Conservation (phyloP, 2,888 invertebrate species). For the Torymus texanus region DNA sequence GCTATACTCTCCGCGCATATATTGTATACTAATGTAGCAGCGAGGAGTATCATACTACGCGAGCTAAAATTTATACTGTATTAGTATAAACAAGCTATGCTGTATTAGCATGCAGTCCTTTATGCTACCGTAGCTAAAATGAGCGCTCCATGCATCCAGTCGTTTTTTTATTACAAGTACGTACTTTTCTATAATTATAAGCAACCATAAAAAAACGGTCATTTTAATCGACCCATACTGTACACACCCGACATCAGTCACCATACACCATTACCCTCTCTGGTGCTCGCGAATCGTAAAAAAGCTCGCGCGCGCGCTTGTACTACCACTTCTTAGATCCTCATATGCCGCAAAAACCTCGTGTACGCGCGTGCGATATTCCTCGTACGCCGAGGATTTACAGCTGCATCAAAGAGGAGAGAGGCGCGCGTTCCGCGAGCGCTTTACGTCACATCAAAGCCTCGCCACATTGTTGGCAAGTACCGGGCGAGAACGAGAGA, state of each 20-base stretch:
- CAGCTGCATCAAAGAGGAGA: constrained; percentile 21
- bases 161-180: neutral
- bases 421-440: constrained; percentile 23
- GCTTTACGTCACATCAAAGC: constrained; percentile 73
- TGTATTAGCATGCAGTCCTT: no score
- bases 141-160: no score
- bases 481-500: constrained; percentile 53
- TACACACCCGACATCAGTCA: constrained; percentile 18
- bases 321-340: no score
- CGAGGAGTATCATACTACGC: no score
- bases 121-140: no score
- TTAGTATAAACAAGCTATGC: no score
- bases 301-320: neutral
- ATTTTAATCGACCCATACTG: no score
- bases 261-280: neutral
- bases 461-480: constrained; percentile 73
- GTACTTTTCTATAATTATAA: no score
- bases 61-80: no score
- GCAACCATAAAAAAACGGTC: no score
- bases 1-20: no score
- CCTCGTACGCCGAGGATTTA: constrained; percentile 30
- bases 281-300: constrained; percentile 18
- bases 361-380: neutral
- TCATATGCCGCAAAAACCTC: neutral
- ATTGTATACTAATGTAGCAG: no score